These are phyloP conservation scores for Simalia tracyae DNA, from an alignment of 2,797 vertebrate genomes.

Conservation along the genomic window DNA sequence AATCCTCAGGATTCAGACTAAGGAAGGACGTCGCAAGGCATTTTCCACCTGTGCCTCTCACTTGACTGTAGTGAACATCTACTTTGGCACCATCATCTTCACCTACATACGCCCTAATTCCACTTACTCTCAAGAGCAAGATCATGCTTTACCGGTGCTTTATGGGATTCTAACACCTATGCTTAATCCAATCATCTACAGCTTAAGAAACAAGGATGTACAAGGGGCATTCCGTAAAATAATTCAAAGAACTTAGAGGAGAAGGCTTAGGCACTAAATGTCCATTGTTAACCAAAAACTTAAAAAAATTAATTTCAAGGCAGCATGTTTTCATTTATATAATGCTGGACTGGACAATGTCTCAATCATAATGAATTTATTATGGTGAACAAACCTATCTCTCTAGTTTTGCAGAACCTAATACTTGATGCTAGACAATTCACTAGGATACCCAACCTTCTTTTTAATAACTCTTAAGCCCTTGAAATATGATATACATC, in stretches of 20 bases:
- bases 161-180: constrained; percentile 43
- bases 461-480: not conserved
- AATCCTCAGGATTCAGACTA: constrained; percentile 17
- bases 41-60: constrained; percentile 56
- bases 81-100: constrained; percentile 47
- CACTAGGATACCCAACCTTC: not conserved
- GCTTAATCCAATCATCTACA: constrained; percentile 38
- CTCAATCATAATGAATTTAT: not conserved
- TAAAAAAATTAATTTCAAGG: not conserved
- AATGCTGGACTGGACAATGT: not conserved
- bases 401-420: not conserved
- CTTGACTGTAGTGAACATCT: constrained; percentile 47
- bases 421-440: not conserved
- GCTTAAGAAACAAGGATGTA: constrained; percentile 24
- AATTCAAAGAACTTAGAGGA: not conserved
- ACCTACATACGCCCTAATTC: constrained; percentile 48
- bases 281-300: not conserved
- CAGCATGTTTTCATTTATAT: not conserved
- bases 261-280: not conserved
- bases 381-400: not conserved
- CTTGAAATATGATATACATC: not conserved
- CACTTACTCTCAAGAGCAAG: constrained; percentile 23
- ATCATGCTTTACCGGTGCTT: constrained; percentile 37
- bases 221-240: not conserved
- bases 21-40: constrained; percentile 31